Evolutionary conservation across 2,113 vertebrate species (phyloP).

Genomic region (Saguinus imperator): DNA sequence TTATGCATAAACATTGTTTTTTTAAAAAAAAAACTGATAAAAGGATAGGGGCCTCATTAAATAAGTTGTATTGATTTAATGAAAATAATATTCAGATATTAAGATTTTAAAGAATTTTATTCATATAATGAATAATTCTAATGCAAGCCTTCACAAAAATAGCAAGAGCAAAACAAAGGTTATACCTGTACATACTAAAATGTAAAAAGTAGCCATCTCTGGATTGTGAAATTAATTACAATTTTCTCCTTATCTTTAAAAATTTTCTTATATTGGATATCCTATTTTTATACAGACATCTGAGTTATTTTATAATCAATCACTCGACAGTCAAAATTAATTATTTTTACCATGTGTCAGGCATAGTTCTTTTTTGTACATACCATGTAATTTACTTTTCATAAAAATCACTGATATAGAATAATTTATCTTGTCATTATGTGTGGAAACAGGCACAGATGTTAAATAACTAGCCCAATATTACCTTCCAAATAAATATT

Average conservation of each 20-base stretch:
- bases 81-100: not conserved
- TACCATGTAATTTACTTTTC: not conserved
- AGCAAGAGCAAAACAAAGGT: not conserved
- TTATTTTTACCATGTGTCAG: not conserved
- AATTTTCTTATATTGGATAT: not conserved
- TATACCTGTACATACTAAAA: not conserved
- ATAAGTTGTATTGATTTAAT: not conserved
- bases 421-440: not conserved
- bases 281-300: not conserved
- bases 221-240: not conserved
- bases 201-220: not conserved
- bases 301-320: not conserved
- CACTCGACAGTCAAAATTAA: not conserved
- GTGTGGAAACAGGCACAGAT: not conserved
- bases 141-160: not conserved
- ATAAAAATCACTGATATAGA: not conserved
- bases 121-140: not conserved
- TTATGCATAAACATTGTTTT: not conserved
- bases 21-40: not conserved
- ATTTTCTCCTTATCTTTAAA: not conserved
- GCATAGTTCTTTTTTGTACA: not conserved
- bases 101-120: slow-evolving; percentile 25
- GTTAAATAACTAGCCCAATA: not conserved
- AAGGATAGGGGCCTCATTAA: not conserved
- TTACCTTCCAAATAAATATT: slow-evolving; percentile 2